phyloP scores from a whole-genome alignment of 2,113 vertebrate genomes.

The Pterocles burchelli region DNA sequence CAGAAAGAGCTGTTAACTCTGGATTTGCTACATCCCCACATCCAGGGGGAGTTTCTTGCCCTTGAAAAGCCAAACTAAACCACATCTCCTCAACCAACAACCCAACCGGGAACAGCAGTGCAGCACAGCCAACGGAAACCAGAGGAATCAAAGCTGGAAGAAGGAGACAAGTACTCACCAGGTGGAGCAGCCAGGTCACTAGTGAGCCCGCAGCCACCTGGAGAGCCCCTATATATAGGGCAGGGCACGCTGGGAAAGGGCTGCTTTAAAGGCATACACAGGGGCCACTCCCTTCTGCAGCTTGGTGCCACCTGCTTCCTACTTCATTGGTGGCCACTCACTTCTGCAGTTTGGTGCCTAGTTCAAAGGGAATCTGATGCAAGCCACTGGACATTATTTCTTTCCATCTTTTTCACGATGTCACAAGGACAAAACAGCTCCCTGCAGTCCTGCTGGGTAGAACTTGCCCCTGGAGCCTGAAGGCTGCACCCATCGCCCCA shows the following conservation, averaged over 20 bases:
- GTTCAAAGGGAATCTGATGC: background rate
- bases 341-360: background rate
- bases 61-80: background rate
- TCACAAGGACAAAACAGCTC: background rate
- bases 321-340: background rate
- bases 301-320: background rate
- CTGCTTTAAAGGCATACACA: background rate
- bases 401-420: background rate
- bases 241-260: background rate
- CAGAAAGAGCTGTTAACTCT: background rate
- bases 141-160: background rate
- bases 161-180: background rate
- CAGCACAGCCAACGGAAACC: rapidly evolving
- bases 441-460: background rate
- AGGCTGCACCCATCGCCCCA: background rate
- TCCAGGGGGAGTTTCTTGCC: background rate
- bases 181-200: rapidly evolving
- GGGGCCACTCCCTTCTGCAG: background rate
- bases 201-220: background rate
- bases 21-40: background rate
- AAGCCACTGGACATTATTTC: background rate
- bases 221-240: background rate
- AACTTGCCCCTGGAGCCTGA: background rate
- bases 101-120: background rate
- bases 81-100: background rate